A percentile compares a stretch with the other conserved stretches of the same genome.
Evolutionary conservation across 2,888 invertebrate species (phyloP).

Genomic region (Troglohyphantes excavatus): DNA sequence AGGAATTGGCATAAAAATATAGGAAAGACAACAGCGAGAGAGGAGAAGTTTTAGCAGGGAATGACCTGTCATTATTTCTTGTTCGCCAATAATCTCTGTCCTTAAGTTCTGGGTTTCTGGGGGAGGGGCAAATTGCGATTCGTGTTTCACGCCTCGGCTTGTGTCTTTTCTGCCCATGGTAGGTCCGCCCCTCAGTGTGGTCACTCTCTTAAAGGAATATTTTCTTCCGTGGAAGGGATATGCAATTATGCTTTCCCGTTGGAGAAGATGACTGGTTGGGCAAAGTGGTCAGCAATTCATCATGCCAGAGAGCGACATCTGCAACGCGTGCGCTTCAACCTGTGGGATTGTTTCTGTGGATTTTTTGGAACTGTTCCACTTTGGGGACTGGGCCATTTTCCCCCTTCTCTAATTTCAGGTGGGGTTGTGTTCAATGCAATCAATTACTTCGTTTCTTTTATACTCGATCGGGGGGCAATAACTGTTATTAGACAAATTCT

Average conservation of each 20-base stretch:
- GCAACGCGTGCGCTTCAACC: background rate
- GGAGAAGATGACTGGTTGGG: background rate
- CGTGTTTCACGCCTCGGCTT: constrained; percentile 68
- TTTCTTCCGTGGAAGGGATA: background rate
- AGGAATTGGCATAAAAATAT: background rate
- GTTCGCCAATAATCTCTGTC: constrained; percentile 32
- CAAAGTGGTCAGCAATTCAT: constrained; percentile 45
- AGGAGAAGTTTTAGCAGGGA: background rate
- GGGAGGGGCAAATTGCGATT: constrained; percentile 44
- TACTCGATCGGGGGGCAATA: background rate
- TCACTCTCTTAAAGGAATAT: background rate
- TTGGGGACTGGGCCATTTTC: background rate
- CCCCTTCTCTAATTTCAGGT: background rate
- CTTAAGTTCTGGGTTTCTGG: background rate
- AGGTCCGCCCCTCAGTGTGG: constrained; percentile 26
- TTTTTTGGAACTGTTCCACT: constrained; percentile 1
- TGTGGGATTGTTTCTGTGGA: background rate
- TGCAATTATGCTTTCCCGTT: constrained; percentile 35
- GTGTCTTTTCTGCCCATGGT: background rate
- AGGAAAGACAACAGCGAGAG: constrained; percentile 16
- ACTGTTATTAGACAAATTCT: background rate
- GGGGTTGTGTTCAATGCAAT: background rate
- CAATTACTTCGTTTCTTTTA: background rate
- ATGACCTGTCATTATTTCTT: constrained; percentile 66
- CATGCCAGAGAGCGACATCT: constrained; percentile 33